A percentile compares a stretch with the other conserved stretches of the same genome.
phyloP scores from a whole-genome alignment of 2,797 vertebrate species.

The Oreortyx pictus region DNA sequence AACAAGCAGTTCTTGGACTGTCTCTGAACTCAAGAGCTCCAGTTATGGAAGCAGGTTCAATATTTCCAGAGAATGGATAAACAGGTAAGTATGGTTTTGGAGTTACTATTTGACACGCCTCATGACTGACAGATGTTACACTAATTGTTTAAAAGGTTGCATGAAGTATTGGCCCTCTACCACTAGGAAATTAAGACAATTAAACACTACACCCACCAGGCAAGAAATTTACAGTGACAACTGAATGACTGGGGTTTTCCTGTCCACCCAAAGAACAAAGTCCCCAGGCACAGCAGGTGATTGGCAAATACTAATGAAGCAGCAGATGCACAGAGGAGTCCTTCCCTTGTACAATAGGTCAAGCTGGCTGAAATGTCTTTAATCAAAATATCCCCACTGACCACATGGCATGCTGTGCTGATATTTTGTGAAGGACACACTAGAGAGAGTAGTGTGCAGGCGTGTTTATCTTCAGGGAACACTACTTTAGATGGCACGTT shows the following conservation, averaged over 20 bases:
- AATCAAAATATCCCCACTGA: background rate
- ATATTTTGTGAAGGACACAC: background rate
- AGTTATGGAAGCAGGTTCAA: background rate
- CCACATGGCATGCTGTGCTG: background rate
- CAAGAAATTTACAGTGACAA: slow-evolving; percentile 8
- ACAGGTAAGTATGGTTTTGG: background rate
- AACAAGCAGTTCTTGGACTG: background rate
- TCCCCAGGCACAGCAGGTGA: background rate
- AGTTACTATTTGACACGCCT: background rate
- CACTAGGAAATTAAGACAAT: slow-evolving; percentile 33
- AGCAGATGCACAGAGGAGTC: background rate
- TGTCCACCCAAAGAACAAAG: slow-evolving; percentile 10
- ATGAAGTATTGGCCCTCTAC: background rate
- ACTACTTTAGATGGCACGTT: background rate
- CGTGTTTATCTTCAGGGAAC: background rate
- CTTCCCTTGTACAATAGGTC: background rate
- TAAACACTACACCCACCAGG: background rate
- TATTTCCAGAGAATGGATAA: background rate
- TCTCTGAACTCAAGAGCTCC: background rate
- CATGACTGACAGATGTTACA: background rate
- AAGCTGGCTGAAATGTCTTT: background rate
- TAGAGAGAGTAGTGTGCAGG: background rate
- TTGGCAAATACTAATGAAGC: background rate
- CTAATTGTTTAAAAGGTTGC: background rate
- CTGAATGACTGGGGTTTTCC: background rate